Evolutionary conservation across 2,888 invertebrate genomes (phyloP).

Genomic region (Amblyjoppa fuscipennis): DNA sequence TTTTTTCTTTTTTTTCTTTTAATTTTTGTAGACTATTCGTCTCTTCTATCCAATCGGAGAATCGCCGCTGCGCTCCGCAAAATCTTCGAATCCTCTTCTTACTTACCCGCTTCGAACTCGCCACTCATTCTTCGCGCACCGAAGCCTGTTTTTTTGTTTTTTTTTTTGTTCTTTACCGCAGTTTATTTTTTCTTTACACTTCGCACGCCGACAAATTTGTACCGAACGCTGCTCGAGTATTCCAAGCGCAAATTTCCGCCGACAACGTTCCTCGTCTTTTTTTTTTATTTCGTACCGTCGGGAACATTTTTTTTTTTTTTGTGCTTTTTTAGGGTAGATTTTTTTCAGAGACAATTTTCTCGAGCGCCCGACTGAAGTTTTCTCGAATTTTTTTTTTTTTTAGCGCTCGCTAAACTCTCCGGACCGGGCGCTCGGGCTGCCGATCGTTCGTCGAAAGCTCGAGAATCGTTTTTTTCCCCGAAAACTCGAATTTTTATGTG

Average conservation of each 20-base stretch:
- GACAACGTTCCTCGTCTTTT: no score
- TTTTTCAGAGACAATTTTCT: not conserved
- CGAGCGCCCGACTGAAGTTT: not conserved
- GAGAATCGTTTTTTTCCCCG: not conserved
- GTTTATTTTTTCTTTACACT: constrained; percentile 27
- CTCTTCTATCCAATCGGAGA: constrained; percentile 44
- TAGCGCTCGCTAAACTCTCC: not conserved
- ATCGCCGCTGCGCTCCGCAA: constrained; percentile 15
- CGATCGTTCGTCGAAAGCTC: not conserved
- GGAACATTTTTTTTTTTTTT: not conserved
- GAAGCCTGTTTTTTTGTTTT: not conserved
- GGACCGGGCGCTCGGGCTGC: not conserved
- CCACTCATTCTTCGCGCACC: constrained; percentile 49
- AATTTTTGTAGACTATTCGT: not conserved
- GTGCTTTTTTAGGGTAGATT: not conserved
- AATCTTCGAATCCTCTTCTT: constrained; percentile 26
- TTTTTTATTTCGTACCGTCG: no score
- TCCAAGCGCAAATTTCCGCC: no score
- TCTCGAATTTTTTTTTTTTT: not conserved
- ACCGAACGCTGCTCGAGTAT: not conserved
- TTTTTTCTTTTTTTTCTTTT: no score
- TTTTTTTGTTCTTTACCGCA: not conserved
- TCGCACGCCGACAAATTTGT: constrained; percentile 25
- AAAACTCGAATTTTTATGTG: constrained; percentile 22
- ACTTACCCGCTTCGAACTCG: constrained; percentile 56